phyloP scores from a whole-genome alignment of 2,888 invertebrate species.

The Philereme vetulata region DNA sequence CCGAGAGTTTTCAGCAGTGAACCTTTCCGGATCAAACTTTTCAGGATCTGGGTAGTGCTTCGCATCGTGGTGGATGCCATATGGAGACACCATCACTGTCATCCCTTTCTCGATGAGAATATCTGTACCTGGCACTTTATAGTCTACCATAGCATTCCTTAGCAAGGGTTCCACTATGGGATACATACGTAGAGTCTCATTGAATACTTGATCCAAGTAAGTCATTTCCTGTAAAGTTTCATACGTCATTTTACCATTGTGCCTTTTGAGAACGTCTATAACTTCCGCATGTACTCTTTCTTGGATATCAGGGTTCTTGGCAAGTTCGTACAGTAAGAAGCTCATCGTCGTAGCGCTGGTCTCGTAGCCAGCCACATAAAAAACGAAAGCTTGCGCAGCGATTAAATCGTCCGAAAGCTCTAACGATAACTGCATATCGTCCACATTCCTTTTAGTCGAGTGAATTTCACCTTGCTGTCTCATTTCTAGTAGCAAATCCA shows the following conservation, averaged over 20 bases:
- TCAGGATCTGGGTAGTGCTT: constrained; percentile 68
- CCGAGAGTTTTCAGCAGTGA: not conserved
- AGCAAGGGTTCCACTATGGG: not conserved
- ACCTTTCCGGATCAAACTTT: constrained; percentile 36
- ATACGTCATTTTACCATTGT: not conserved
- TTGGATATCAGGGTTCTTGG: not conserved
- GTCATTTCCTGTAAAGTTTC: not conserved
- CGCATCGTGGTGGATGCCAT: constrained; percentile 66
- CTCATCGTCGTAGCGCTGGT: constrained; percentile 67
- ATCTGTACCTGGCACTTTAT: not conserved
- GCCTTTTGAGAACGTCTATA: not conserved
- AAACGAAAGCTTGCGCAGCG: constrained; percentile 66
- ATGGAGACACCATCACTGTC: constrained; percentile 55
- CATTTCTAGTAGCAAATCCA: constrained; percentile 51
- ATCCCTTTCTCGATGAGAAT: constrained; percentile 52
- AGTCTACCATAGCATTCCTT: not conserved
- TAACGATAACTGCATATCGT: not conserved
- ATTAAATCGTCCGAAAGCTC: constrained; percentile 52
- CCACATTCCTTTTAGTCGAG: not conserved
- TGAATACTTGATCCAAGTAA: not conserved
- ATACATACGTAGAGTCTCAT: not conserved
- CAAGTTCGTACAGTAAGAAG: constrained; percentile 59
- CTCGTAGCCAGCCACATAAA: constrained; percentile 72
- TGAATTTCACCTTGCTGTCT: constrained; percentile 27
- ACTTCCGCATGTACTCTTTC: not conserved